These are phyloP conservation scores for Catharus fuscescens DNA, from an alignment of 2,113 vertebrate genomes.

Conservation along the genomic window DNA sequence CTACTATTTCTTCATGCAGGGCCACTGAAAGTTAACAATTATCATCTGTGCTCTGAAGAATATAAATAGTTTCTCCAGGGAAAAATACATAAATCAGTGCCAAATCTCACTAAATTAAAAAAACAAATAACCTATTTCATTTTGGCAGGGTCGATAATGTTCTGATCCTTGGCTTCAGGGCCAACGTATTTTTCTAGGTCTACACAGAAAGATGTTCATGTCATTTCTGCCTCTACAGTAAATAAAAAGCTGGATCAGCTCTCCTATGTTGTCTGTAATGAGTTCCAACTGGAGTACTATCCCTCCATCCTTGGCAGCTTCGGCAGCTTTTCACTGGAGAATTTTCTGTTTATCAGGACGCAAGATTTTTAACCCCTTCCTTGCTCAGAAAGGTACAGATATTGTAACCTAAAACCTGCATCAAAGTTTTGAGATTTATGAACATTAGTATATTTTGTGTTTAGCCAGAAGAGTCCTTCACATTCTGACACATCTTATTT, in stretches of 20 bases:
- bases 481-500: neutral
- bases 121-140: slow-evolving; percentile 51
- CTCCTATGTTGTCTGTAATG: slow-evolving; percentile 39
- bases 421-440: neutral
- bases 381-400: neutral
- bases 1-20: neutral
- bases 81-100: slow-evolving; percentile 22
- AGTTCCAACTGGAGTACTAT: slow-evolving; percentile 52
- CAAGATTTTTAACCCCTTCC: slow-evolving; percentile 44
- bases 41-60: slow-evolving; percentile 3
- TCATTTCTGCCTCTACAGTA: slow-evolving; percentile 47
- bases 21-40: slow-evolving; percentile 26
- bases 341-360: neutral
- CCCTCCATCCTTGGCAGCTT: slow-evolving; percentile 40
- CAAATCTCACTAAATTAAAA: slow-evolving; percentile 49
- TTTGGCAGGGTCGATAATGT: slow-evolving; percentile 46
- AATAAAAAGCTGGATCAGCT: slow-evolving; percentile 64
- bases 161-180: slow-evolving; percentile 55
- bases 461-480: neutral
- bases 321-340: slow-evolving; percentile 17
- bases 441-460: neutral
- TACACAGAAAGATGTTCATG: slow-evolving; percentile 53
- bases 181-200: slow-evolving; percentile 49
- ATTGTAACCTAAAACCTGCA: neutral
- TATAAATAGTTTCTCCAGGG: slow-evolving; percentile 28